These are phyloP conservation scores for Neopipo cinnamomea DNA, from an alignment of 2,113 vertebrate genomes.

Conservation along the genomic window DNA sequence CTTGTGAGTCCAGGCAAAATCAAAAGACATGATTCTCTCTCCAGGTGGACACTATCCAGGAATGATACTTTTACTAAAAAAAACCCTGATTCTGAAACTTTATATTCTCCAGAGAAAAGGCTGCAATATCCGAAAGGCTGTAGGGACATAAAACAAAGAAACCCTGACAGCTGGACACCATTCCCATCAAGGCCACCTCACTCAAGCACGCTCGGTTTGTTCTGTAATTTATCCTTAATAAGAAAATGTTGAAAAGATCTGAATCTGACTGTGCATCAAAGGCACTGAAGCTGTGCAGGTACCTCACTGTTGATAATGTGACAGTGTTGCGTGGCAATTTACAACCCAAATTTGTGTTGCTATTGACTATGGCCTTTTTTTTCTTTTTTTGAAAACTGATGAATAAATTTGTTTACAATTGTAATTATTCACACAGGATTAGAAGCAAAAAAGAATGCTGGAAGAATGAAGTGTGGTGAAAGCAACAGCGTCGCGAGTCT, in stretches of 20 bases:
- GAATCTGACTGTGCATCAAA: neutral
- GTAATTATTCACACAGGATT: neutral
- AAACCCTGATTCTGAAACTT: accelerated
- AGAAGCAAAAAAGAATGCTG: neutral
- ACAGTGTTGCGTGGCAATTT: neutral
- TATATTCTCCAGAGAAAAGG: neutral
- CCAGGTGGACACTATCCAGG: neutral
- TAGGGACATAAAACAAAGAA: neutral
- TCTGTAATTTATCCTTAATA: neutral
- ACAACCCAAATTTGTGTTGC: neutral
- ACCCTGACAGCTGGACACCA: neutral
- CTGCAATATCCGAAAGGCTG: neutral
- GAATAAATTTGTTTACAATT: neutral
- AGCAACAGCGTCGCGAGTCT: accelerated
- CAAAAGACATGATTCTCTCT: neutral
- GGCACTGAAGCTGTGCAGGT: neutral
- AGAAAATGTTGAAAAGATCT: neutral
- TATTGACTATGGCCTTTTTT: neutral
- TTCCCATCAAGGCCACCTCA: neutral
- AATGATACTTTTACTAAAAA: neutral
- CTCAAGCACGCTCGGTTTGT: neutral
- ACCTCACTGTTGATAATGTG: accelerated
- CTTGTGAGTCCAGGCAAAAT: neutral
- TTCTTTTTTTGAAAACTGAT: neutral
- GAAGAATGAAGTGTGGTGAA: neutral